phyloP scores from a whole-genome alignment of 2,888 invertebrate genomes.

The Drosophila paramelanica region DNA sequence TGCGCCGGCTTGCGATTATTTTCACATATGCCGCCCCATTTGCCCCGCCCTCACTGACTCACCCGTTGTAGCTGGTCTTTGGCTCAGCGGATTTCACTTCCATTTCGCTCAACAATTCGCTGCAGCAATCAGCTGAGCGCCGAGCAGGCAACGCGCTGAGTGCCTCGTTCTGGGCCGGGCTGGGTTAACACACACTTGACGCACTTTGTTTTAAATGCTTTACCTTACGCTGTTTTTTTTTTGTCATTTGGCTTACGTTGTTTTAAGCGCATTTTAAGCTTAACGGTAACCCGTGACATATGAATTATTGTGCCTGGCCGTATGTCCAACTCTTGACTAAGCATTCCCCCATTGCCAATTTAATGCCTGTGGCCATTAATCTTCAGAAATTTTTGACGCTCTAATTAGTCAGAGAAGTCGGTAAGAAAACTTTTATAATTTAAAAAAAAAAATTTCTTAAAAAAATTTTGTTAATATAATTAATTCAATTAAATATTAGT shows the following conservation, averaged over 20 bases:
- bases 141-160: constrained; percentile 52
- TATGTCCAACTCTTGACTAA: constrained; percentile 28
- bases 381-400: background rate
- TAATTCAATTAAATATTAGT: too few relatives aligned
- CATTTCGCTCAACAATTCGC: constrained; percentile 68
- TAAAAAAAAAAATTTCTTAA: background rate
- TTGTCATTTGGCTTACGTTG: constrained; percentile 35
- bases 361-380: constrained; percentile 38
- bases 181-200: constrained; percentile 46
- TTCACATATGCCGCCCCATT: constrained; percentile 56
- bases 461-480: too few relatives aligned
- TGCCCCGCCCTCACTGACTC: constrained; percentile 13
- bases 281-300: constrained; percentile 69
- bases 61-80: background rate
- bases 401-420: constrained; percentile 23
- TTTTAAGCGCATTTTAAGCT: constrained; percentile 78
- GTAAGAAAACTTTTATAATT: background rate
- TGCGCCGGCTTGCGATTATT: constrained; percentile 80
- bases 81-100: constrained; percentile 61
- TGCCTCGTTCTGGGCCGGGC: constrained; percentile 37
- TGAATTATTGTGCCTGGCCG: constrained; percentile 69
- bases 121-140: constrained; percentile 53
- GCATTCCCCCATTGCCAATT: constrained; percentile 19
- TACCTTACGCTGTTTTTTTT: constrained; percentile 30
- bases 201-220: constrained; percentile 65